Evolutionary conservation across 1,140 invertebrate species (phyloP).

Genomic region (Brachystomella parvula): DNA sequence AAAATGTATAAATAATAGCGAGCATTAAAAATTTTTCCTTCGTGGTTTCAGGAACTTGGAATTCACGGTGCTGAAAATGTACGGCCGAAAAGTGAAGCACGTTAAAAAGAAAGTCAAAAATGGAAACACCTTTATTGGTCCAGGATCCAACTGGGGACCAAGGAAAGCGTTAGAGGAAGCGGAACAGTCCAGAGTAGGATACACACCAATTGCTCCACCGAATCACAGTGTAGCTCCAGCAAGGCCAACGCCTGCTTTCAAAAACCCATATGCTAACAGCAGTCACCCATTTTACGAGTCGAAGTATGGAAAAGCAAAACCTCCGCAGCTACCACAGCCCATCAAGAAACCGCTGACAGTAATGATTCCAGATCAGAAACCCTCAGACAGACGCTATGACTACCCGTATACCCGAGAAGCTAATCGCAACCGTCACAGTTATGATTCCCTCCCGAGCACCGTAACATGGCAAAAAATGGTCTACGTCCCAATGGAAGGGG

Average conservation of each 20-base stretch:
- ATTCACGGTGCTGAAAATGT: too few relatives aligned
- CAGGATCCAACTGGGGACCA: constrained; percentile 33
- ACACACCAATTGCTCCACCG: not conserved
- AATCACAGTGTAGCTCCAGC: not conserved
- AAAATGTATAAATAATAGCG: too few relatives aligned
- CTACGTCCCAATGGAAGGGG: constrained; percentile 34
- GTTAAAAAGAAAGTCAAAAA: constrained; percentile 29
- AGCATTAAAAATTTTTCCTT: too few relatives aligned
- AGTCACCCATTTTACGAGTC: not conserved
- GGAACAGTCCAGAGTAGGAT: constrained; percentile 6
- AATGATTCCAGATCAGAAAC: constrained; percentile 21
- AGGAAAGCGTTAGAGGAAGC: constrained; percentile 25
- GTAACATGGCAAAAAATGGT: constrained; percentile 24
- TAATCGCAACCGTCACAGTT: not conserved
- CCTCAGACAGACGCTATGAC: not conserved
- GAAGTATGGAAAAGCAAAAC: not conserved
- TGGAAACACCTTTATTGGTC: not conserved
- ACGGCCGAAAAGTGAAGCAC: constrained; percentile 22
- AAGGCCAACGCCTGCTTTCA: not conserved
- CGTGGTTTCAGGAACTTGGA: too few relatives aligned
- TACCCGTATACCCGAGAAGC: constrained; percentile 2
- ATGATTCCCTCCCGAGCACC: not conserved
- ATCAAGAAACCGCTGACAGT: constrained; percentile 21
- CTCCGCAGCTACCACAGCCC: constrained; percentile 1
- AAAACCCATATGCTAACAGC: not conserved